Percentiles rank a stretch among this genome's conserved stretches.
Conservation (phyloP, 2,888 invertebrate genomes). For the Phragmatobia fuliginosa region DNA sequence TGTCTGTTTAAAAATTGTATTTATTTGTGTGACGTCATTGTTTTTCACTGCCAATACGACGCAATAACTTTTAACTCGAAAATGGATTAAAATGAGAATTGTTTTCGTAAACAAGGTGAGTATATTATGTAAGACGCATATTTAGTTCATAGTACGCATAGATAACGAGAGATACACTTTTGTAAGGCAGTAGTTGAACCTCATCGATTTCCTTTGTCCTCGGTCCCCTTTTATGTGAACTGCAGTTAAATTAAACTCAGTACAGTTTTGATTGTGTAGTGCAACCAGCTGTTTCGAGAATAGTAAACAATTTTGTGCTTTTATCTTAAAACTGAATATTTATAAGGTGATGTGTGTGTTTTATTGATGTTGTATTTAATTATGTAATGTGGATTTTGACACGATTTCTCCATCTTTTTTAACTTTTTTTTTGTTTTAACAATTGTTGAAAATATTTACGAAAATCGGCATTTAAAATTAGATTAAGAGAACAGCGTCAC, state of each 20-base stretch:
- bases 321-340: slow-evolving; percentile 48
- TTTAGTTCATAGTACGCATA: slow-evolving; percentile 37
- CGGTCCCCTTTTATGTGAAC: slow-evolving; percentile 60
- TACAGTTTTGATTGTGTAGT: slow-evolving; percentile 42
- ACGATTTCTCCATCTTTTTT: neutral
- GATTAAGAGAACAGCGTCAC: neutral
- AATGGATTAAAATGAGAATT: slow-evolving; percentile 84
- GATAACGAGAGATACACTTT: slow-evolving; percentile 33
- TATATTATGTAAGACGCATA: slow-evolving; percentile 55
- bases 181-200: slow-evolving; percentile 53
- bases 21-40: slow-evolving; percentile 87
- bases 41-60: slow-evolving; percentile 87
- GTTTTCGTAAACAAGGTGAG: slow-evolving; percentile 76
- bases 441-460: neutral
- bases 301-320: slow-evolving; percentile 53
- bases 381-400: neutral
- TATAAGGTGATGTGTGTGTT: slow-evolving; percentile 32
- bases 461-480: neutral
- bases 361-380: neutral
- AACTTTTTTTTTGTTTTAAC: neutral
- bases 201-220: slow-evolving; percentile 86
- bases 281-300: slow-evolving; percentile 70
- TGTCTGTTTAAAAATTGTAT: slow-evolving; percentile 72
- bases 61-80: slow-evolving; percentile 86
- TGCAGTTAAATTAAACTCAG: slow-evolving; percentile 35